phyloP scores from a whole-genome alignment of 1,140 invertebrate genomes.

The Cepaea nemoralis region DNA sequence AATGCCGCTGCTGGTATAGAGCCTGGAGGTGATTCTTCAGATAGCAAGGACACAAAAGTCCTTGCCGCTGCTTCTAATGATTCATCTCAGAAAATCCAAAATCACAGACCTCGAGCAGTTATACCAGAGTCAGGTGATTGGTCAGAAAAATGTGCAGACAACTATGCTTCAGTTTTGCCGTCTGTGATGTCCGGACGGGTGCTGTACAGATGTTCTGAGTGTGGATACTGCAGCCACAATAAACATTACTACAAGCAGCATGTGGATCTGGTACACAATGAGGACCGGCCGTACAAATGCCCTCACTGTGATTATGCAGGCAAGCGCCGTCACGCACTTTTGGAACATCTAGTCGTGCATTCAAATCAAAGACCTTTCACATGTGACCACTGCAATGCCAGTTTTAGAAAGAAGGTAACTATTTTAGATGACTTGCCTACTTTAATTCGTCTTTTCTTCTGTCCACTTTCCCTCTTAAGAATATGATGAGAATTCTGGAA shows the following conservation, averaged over 20 bases:
- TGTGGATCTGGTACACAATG: conserved; percentile 67
- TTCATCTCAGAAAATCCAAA: neutral
- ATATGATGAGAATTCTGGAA: too few relatives aligned
- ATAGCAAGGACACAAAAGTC: neutral
- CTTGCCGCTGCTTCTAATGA: neutral
- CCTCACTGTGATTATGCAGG: conserved; percentile 71
- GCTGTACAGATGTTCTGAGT: conserved; percentile 53
- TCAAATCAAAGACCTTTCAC: conserved; percentile 67
- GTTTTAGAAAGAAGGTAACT: conserved; percentile 67
- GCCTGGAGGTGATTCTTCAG: neutral
- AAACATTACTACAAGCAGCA: conserved; percentile 71
- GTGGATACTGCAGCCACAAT: conserved; percentile 68
- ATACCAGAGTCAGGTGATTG: neutral
- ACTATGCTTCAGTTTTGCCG: neutral
- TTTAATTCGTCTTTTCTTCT: too few relatives aligned
- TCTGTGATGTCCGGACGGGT: neutral
- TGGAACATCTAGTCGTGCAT: conserved; percentile 70
- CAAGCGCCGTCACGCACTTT: conserved; percentile 67
- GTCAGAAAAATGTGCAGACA: neutral
- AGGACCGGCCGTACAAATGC: conserved; percentile 68
- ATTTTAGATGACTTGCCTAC: too few relatives aligned
- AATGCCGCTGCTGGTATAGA: conserved; percentile 19
- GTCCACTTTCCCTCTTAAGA: too few relatives aligned
- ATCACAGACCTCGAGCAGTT: neutral
- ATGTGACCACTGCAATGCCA: conserved; percentile 69